A percentile compares a stretch with the other conserved stretches of the same genome.
Conservation (phyloP, 2,113 vertebrate species). For the Ciconia boyciana region DNA sequence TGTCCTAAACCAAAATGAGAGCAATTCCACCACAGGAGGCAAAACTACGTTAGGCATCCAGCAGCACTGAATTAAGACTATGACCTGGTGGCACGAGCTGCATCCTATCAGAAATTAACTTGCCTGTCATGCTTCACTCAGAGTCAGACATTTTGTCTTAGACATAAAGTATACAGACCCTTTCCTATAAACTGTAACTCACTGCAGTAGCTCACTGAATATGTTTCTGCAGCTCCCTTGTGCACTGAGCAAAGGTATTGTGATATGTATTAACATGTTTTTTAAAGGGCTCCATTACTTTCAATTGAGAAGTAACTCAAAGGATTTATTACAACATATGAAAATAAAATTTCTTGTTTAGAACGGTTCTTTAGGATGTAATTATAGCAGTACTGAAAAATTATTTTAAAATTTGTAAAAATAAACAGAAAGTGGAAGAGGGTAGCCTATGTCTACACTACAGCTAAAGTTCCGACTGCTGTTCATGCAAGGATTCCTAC, state of each 20-base stretch:
- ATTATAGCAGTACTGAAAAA: background rate
- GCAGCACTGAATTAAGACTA: background rate
- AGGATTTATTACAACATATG: background rate
- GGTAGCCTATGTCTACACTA: background rate
- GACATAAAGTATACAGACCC: background rate
- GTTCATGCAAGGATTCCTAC: background rate
- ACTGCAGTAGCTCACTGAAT: background rate
- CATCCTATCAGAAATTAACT: background rate
- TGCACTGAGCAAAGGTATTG: background rate
- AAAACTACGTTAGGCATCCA: background rate
- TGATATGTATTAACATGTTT: background rate
- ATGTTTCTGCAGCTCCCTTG: background rate
- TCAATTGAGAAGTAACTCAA: background rate
- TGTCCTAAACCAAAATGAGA: background rate
- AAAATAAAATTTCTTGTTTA: background rate
- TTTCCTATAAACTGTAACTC: background rate
- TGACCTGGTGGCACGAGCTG: background rate
- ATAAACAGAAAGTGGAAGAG: background rate
- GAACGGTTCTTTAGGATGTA: background rate
- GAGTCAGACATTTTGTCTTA: background rate
- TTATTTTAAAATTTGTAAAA: background rate
- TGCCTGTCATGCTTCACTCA: background rate
- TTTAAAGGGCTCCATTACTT: background rate
- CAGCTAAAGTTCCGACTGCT: background rate
- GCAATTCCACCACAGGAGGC: background rate